phyloP scores from a whole-genome alignment of 1,140 invertebrate species.

The Pemphigus obesinymphae region DNA sequence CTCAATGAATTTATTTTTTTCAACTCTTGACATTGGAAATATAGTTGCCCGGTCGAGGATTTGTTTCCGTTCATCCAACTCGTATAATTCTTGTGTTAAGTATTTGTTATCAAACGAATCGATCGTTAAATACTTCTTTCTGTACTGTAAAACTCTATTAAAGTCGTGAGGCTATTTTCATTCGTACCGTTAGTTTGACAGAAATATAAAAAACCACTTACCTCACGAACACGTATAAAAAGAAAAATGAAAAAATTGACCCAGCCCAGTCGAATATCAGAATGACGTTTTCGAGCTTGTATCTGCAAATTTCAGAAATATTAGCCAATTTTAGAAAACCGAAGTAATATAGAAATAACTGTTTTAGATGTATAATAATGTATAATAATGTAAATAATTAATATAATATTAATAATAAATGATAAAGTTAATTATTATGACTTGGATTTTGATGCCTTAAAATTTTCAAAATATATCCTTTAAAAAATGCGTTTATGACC shows the following conservation, averaged over 20 bases:
- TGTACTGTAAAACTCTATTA: conserved; percentile 65
- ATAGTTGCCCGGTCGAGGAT: conserved; percentile 59
- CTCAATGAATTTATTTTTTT: conserved; percentile 60
- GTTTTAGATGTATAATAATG: too few species aligned
- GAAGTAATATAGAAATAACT: too few species aligned
- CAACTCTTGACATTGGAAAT: conserved; percentile 64
- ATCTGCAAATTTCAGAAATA: too few species aligned
- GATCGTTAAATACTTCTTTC: conserved; percentile 64
- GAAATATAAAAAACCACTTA: neutral
- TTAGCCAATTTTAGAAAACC: too few species aligned
- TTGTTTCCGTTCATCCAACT: conserved; percentile 64
- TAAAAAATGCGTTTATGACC: too few species aligned
- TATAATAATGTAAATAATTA: too few species aligned
- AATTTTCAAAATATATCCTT: too few species aligned
- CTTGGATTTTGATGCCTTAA: too few species aligned
- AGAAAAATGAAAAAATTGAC: conserved; percentile 20
- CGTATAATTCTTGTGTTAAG: conserved; percentile 62
- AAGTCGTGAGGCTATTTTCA: conserved; percentile 18
- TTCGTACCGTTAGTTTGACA: neutral
- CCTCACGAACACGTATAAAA: conserved; percentile 15
- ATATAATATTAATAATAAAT: too few species aligned
- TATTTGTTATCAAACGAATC: conserved; percentile 73
- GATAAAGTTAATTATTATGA: too few species aligned
- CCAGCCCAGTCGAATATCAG: conserved; percentile 57
- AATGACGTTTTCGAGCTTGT: conserved; percentile 56